Base-by-base conservation (phyloP, 1,140 invertebrate genomes). In the Drosophila kanapiae region DNA sequence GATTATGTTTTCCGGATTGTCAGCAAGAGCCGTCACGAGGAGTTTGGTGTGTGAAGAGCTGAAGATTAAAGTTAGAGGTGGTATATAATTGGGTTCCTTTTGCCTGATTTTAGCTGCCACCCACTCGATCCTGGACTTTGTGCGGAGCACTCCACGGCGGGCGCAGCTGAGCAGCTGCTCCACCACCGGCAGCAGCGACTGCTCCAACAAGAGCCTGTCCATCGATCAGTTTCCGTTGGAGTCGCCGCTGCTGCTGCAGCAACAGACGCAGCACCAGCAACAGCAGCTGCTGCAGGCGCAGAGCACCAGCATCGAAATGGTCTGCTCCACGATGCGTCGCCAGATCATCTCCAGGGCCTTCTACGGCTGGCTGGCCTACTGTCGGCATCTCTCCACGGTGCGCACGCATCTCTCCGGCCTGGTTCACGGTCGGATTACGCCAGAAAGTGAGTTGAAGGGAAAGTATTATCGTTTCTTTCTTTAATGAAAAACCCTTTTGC, bases 331-430 rank as follows among this genome's bases (percentile, higher is more conserved):
- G 0, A 99, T 99, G 98, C 96, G 96, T 75, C 95, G 96, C 45
- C 98, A 99, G 94, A 99, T 99, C 59, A 97, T 99, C 69, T 98
- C 98, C 0, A 94, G 98, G 74, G 98, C 98, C 47, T 99, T 99
- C 93, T 99, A 99, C 93, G 98, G 98, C 59, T 99, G 98, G 98
- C 93, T 99, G 48, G 97, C 98, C 9, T 98, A 99, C 92, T 98
- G 97, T 91, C 94, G 98, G 13, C 98, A 99, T 92, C 93, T 99
- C 78, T 96, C 96, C 61, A 99, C 98, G 0, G 97, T 99, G 1
- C 93, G 98, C 40, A 98, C 96, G 0, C 98, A 99, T 93, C 94
- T 99, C 31, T 96, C 97, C 38, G 97, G 97, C n/a, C 93, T 99
- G 10, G 97, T 99, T 0, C 95, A 96, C 91, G 93, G 94, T 3